Evolutionary conservation across 2,113 vertebrate genomes (phyloP).

Genomic region (Dasyprocta punctata): DNA sequence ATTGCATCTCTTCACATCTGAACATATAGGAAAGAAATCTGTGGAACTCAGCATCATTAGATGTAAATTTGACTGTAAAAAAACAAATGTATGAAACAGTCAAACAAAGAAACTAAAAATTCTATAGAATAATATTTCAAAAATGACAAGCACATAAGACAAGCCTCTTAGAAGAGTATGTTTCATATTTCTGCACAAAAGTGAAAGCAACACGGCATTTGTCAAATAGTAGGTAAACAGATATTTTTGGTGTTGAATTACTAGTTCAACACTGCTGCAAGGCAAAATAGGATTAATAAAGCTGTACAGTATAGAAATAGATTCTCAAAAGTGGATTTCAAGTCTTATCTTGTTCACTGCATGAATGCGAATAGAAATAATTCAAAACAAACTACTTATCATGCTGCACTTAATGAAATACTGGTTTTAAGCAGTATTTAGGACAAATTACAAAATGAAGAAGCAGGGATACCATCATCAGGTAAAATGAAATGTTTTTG

Average conservation of each 20-base stretch:
- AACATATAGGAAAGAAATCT: slow-evolving; percentile 18
- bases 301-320: background rate
- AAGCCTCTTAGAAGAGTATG: background rate
- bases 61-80: slow-evolving; percentile 10
- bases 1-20: slow-evolving; percentile 20
- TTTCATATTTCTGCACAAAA: slow-evolving; percentile 27
- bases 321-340: slow-evolving; percentile 48
- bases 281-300: background rate
- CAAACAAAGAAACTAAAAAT: background rate
- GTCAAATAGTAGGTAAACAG: slow-evolving; percentile 40
- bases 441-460: background rate
- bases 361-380: slow-evolving; percentile 54
- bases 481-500: background rate
- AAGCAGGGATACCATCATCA: background rate
- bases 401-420: background rate
- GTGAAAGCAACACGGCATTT: slow-evolving; percentile 14
- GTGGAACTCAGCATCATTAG: background rate
- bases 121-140: slow-evolving; percentile 14
- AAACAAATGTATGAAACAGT: background rate
- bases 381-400: slow-evolving; percentile 53
- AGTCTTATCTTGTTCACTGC: slow-evolving; percentile 56
- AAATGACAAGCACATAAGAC: background rate
- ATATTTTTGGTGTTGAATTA: background rate
- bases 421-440: slow-evolving; percentile 34
- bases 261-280: background rate